Evolutionary conservation across 1,140 invertebrate species (phyloP).

Genomic region (Drosophila gunungcola): DNA sequence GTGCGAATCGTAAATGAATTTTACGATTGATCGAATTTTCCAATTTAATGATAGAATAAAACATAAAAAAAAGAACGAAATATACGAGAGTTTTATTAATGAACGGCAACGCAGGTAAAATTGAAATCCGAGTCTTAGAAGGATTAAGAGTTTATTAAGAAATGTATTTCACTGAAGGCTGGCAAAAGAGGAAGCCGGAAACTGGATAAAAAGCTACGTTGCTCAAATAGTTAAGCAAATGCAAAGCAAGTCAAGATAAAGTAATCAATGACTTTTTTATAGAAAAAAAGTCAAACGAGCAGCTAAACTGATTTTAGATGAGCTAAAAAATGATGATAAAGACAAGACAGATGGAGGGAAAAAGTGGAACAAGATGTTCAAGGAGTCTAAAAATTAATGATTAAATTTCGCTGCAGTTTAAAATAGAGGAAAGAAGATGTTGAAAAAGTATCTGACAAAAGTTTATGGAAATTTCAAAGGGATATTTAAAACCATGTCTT

Average conservation of each 20-base stretch:
- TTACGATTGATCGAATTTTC: conserved; percentile 63
- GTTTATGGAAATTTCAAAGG: conserved; percentile 5
- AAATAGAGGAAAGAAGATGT: neutral
- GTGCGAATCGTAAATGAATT: conserved; percentile 62
- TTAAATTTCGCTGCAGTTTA: conserved; percentile 7
- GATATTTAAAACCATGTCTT: conserved; percentile 7
- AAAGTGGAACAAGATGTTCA: conserved; percentile 7
- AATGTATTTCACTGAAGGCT: conserved; percentile 48
- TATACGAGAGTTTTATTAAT: conserved; percentile 35
- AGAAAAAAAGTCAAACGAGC: conserved; percentile 29
- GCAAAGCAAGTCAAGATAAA: conserved; percentile 57
- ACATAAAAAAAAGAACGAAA: conserved; percentile 13
- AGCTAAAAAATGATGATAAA: conserved; percentile 14
- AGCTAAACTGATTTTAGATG: conserved; percentile 48
- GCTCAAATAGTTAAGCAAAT: conserved; percentile 40
- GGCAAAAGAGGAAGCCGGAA: neutral
- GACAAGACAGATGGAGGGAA: neutral
- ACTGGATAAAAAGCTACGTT: conserved; percentile 2
- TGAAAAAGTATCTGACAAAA: conserved; percentile 3
- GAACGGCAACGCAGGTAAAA: conserved; percentile 8
- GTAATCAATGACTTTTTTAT: conserved; percentile 57
- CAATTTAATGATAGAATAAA: conserved; percentile 54
- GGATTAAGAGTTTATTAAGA: conserved; percentile 62
- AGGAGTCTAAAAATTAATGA: conserved; percentile 34
- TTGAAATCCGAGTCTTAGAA: conserved; percentile 23